These are phyloP conservation scores for Epinephelus lanceolatus DNA, from an alignment of 2,113 vertebrate genomes.

Conservation along the genomic window DNA sequence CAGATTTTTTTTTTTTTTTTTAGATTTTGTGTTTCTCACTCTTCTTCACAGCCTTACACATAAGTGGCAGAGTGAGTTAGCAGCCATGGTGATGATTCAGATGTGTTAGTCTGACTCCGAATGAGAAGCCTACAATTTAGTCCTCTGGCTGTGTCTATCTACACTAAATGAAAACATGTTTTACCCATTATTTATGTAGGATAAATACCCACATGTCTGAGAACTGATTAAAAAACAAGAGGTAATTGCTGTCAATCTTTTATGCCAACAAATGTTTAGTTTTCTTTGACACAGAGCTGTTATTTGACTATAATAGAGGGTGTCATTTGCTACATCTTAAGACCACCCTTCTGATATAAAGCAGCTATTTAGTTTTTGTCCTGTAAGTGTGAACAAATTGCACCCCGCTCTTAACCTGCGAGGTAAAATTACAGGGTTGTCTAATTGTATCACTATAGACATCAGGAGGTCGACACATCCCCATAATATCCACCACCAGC, in stretches of 20 bases:
- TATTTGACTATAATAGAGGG: not conserved
- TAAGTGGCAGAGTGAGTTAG: conserved; percentile 38
- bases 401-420: conserved; percentile 12
- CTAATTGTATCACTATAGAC: conserved; percentile 24
- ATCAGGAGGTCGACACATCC: not conserved
- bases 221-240: not conserved
- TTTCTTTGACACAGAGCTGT: not conserved
- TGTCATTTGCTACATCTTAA: not conserved
- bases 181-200: not conserved
- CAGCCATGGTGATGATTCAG: conserved; percentile 56
- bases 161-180: conserved; percentile 1
- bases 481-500: not conserved
- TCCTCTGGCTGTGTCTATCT: not conserved
- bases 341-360: not conserved
- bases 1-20: conserved; percentile 20
- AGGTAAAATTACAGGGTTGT: conserved; percentile 47
- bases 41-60: conserved; percentile 55
- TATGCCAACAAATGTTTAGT: not conserved
- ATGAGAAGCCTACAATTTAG: conserved; percentile 16
- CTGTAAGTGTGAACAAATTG: conserved; percentile 28
- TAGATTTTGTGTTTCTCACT: conserved; percentile 43
- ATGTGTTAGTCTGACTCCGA: conserved; percentile 50
- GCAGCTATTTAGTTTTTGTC: not conserved
- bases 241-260: not conserved
- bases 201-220: not conserved